Base-by-base conservation (phyloP, 2,797 vertebrate genomes). In the Amazonetta brasiliensis region DNA sequence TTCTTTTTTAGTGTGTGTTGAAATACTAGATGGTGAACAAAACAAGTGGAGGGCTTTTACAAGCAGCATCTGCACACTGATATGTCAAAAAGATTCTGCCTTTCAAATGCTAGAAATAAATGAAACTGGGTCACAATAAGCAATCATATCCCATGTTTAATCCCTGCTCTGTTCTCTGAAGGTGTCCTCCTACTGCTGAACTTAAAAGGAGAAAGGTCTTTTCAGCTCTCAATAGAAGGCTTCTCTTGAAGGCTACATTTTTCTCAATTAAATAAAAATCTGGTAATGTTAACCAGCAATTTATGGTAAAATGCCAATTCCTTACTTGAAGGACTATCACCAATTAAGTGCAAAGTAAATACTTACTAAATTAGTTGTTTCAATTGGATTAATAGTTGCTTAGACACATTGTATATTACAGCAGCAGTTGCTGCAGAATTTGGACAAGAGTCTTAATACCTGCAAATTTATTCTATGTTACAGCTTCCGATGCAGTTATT, bases 311-410 rank as follows among this genome's bases (percentile, higher is more conserved):
- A 12, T 73, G 37, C 9, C 18, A 50, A 5, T 41, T 92, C 41
- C 64, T 86, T 43, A 71, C 39, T 43, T 16, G 8, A 87, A 81
- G 12, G 21, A 21, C 71, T 78, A 78, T 84, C 59, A 78, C 43
- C 62, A 86, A 75, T 60, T 74, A 78, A 71, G 63, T 71, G 26
- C 44, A 41, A 88, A 91, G 75, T 80, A 91, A 95, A 71, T n/a
- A 77, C 59, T 72, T 52, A 43, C 28, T 71, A 52, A 83, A 67
- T 74, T 33, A 78, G 20, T 59, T 74, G 43, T 59, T 90, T 84
- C 81, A 75, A 41, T 22, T 81, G 23, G 35, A 66, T 75, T 86
- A 92, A 68, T 1, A 13, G 64, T 75, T 68, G 23, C 44, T 90
- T 60, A 52, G 58, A 46, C 5, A 56, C 44, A 77, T 58, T 41